Conservation (phyloP, 2,113 vertebrate genomes). For the Haemorhous mexicanus region DNA sequence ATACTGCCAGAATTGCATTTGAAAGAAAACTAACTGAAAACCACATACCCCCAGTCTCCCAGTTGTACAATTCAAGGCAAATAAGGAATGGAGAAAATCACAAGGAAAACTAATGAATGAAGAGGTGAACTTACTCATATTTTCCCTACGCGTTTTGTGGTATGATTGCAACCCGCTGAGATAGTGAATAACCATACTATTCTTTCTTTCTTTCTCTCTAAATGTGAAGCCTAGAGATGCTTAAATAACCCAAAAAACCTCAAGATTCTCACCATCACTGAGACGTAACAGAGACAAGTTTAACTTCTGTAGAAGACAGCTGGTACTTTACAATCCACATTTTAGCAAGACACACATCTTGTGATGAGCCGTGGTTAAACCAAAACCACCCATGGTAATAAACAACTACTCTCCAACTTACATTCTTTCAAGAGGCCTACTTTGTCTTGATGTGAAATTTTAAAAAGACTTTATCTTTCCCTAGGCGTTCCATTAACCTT, state of each 20-base stretch:
- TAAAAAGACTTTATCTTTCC: neutral
- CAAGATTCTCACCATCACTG: neutral
- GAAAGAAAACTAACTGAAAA: neutral
- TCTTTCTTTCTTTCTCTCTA: neutral
- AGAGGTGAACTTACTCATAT: neutral
- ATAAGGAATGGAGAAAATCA: neutral
- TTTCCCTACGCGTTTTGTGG: neutral
- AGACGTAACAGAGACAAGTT: neutral
- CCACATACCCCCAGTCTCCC: accelerated
- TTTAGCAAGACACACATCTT: accelerated
- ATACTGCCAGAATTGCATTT: neutral
- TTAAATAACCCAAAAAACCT: neutral
- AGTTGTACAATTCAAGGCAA: neutral
- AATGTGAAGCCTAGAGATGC: neutral
- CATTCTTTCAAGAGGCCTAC: neutral
- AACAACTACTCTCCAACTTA: neutral
- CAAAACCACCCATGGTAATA: neutral
- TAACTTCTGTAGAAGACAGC: neutral
- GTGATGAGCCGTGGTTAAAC: neutral
- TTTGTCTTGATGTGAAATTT: neutral
- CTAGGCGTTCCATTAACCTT: neutral
- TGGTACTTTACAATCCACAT: neutral
- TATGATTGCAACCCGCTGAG: neutral
- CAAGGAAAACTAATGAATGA: neutral
- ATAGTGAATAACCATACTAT: neutral